These are phyloP conservation scores for Tetramorium alpestre DNA, from an alignment of 1,140 invertebrate species.

Conservation along the genomic window DNA sequence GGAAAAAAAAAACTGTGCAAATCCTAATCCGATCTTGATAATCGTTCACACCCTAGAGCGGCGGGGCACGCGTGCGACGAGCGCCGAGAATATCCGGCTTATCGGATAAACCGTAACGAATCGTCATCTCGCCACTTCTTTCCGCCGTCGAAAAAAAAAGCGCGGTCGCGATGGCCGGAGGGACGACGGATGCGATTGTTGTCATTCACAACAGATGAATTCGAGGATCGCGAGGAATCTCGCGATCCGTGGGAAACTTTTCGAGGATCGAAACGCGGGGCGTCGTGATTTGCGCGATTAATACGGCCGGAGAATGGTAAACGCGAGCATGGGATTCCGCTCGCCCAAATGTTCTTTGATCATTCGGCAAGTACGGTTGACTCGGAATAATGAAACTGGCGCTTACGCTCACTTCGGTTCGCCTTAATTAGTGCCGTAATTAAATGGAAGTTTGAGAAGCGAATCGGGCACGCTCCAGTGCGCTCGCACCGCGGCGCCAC, in stretches of 20 bases:
- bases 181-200: not conserved
- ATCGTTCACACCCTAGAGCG: not conserved
- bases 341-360: constrained; percentile 62
- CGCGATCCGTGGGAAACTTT: not conserved
- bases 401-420: constrained; percentile 60
- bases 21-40: constrained; percentile 50
- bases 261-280: not conserved
- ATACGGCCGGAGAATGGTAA: not conserved
- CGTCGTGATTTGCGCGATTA: constrained; percentile 37
- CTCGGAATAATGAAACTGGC: constrained; percentile 62
- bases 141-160: not conserved
- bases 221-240: not conserved
- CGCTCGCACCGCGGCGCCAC: not conserved
- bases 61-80: not conserved
- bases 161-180: no score
- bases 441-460: constrained; percentile 69
- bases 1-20: not conserved
- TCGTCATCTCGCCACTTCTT: not conserved
- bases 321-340: constrained; percentile 17
- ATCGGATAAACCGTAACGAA: constrained; percentile 40
- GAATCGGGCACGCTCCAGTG: not conserved
- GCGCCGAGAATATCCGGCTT: constrained; percentile 19
- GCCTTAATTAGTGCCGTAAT: constrained; percentile 70
- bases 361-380: constrained; percentile 54
- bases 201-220: constrained; percentile 25